Conservation (phyloP, 1,140 invertebrate genomes). For the Amyelois transitella region DNA sequence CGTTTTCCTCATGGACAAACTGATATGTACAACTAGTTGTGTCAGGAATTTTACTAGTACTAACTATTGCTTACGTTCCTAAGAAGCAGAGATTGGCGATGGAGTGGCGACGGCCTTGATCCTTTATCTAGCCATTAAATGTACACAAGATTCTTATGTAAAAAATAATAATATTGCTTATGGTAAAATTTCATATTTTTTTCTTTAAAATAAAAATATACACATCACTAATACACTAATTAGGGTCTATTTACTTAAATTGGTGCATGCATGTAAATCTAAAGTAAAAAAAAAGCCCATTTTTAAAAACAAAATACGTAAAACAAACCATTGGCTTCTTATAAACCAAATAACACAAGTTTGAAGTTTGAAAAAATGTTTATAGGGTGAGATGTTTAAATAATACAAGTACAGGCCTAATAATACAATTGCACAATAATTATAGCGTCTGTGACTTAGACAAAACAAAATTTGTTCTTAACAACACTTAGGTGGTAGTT, state of each 20-base stretch:
- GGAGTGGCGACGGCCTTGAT: too few species aligned
- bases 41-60: too few species aligned
- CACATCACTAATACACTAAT: neutral
- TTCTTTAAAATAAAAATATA: neutral
- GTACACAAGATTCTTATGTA: too few species aligned
- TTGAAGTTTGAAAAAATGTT: neutral
- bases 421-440: neutral
- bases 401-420: neutral
- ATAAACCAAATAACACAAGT: neutral
- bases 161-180: too few species aligned
- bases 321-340: neutral
- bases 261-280: neutral
- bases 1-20: too few species aligned
- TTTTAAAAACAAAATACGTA: neutral
- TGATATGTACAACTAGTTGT: too few species aligned
- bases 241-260: neutral
- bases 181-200: neutral
- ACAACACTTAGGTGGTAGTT: conserved; percentile 28
- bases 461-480: conserved; percentile 44
- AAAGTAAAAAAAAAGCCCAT: too few species aligned
- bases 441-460: conserved; percentile 44
- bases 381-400: neutral
- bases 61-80: too few species aligned
- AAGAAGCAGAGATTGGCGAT: too few species aligned
- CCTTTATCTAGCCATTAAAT: too few species aligned